Conservation (phyloP, 2,888 invertebrate genomes). For the Agapetus fuscipes region DNA sequence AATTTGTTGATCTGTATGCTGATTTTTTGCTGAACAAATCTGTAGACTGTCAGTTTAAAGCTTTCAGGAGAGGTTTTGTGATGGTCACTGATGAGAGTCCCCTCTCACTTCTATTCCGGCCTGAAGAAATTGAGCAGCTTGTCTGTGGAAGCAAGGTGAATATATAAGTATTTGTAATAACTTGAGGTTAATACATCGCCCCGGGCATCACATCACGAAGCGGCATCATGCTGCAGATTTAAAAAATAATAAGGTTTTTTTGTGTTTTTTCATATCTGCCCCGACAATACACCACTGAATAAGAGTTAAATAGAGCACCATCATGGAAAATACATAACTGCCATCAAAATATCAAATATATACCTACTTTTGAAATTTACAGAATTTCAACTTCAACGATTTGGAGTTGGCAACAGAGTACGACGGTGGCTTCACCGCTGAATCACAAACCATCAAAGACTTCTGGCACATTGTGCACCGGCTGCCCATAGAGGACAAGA, state of each 20-base stretch:
- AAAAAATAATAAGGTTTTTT: no score
- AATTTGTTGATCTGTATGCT: conserved; percentile 82
- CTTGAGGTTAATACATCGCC: not conserved
- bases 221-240: not conserved
- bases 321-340: not conserved
- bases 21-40: conserved; percentile 84
- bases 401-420: conserved; percentile 88
- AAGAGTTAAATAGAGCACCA: no score
- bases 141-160: conserved; percentile 86
- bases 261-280: not conserved
- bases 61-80: conserved; percentile 85
- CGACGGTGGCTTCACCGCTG: conserved; percentile 81
- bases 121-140: conserved; percentile 88
- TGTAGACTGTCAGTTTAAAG: conserved; percentile 82
- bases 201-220: not conserved
- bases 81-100: conserved; percentile 96
- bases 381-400: conserved; percentile 88
- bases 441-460: conserved; percentile 70
- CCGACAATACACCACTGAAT: not conserved
- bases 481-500: conserved; percentile 70
- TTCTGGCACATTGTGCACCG: conserved; percentile 83
- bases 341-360: not conserved
- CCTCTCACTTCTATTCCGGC: conserved; percentile 73
- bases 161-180: conserved; percentile 1
- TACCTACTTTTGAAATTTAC: conserved; percentile 23